A percentile compares a stretch with the other conserved stretches of the same genome.
Conservation (phyloP, 2,888 invertebrate species). For the Tenthredo notha region DNA sequence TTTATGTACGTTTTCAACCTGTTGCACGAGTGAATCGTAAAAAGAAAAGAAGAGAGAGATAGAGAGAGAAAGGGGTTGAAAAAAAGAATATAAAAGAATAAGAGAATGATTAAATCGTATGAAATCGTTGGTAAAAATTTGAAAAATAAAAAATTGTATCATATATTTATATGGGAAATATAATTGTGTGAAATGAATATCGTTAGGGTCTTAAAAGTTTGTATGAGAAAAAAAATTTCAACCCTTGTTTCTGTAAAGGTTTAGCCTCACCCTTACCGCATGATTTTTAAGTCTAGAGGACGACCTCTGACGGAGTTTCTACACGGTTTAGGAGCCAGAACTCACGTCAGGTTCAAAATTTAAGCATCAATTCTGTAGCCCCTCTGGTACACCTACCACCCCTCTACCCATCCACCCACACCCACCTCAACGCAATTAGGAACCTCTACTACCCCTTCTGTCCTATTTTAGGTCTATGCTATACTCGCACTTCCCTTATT, state of each 20-base stretch:
- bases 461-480: slow-evolving; percentile 72
- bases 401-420: slow-evolving; percentile 62
- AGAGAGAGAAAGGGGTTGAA: not conserved
- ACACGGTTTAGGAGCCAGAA: not conserved
- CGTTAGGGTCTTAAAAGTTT: not conserved
- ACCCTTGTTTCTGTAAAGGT: slow-evolving; percentile 60
- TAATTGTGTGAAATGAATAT: not conserved
- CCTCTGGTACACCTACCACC: slow-evolving; percentile 38
- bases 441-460: slow-evolving; percentile 75
- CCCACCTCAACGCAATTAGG: slow-evolving; percentile 75
- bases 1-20: slow-evolving; percentile 34
- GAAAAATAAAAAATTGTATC: no score
- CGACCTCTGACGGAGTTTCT: slow-evolving; percentile 66
- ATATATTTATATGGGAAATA: no score
- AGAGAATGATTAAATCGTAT: not conserved
- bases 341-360: slow-evolving; percentile 74
- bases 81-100: slow-evolving; percentile 47
- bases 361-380: slow-evolving; percentile 74
- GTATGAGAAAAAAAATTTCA: not conserved
- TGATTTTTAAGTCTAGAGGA: slow-evolving; percentile 75
- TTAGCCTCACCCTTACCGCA: slow-evolving; percentile 66
- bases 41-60: not conserved
- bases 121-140: not conserved
- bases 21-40: slow-evolving; percentile 30
- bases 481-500: slow-evolving; percentile 1